Conservation (phyloP, 2,888 invertebrate genomes). For the Leptodirus hochenwartii region DNA sequence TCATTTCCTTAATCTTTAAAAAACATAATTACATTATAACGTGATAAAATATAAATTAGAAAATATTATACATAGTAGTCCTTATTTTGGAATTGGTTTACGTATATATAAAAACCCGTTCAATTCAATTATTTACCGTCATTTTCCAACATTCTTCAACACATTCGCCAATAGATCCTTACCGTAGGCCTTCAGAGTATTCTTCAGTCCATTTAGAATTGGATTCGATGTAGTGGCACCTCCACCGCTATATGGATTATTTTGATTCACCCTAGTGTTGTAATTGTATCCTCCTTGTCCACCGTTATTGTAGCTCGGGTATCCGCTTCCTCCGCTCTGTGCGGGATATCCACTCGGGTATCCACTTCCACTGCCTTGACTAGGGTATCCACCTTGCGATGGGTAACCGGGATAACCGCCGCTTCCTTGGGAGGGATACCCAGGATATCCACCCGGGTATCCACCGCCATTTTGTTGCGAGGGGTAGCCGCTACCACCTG, state of each 20-base stretch:
- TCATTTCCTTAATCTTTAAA: too few relatives aligned
- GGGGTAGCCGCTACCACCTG: slow-evolving; percentile 12
- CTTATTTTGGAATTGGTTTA: too few relatives aligned
- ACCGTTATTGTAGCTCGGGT: slow-evolving; percentile 9
- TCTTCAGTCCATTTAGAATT: slow-evolving; percentile 21
- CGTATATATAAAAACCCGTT: too few relatives aligned
- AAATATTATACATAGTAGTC: too few relatives aligned
- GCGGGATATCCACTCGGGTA: slow-evolving; percentile 14
- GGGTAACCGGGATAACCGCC: slow-evolving; percentile 14
- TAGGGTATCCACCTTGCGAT: slow-evolving; percentile 13
- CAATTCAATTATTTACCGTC: too few relatives aligned
- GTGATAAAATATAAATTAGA: too few relatives aligned
- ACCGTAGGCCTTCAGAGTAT: slow-evolving; percentile 24
- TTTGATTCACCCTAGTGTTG: slow-evolving; percentile 6
- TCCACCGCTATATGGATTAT: too few relatives aligned
- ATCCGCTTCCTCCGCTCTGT: slow-evolving; percentile 14
- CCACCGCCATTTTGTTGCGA: slow-evolving; percentile 8
- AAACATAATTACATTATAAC: too few relatives aligned
- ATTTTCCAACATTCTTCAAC: too few relatives aligned
- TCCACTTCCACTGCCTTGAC: slow-evolving; percentile 13
- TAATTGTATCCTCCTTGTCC: slow-evolving; percentile 7
- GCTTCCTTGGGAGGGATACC: slow-evolving; percentile 7
- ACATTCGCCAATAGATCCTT: slow-evolving; percentile 24
- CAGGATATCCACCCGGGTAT: slow-evolving; percentile 12
- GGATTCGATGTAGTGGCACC: slow-evolving; percentile 15